A percentile compares a stretch with the other conserved stretches of the same genome.
Evolutionary conservation across 1,140 invertebrate species (phyloP).

Genomic region (Eufriesea mexicana): DNA sequence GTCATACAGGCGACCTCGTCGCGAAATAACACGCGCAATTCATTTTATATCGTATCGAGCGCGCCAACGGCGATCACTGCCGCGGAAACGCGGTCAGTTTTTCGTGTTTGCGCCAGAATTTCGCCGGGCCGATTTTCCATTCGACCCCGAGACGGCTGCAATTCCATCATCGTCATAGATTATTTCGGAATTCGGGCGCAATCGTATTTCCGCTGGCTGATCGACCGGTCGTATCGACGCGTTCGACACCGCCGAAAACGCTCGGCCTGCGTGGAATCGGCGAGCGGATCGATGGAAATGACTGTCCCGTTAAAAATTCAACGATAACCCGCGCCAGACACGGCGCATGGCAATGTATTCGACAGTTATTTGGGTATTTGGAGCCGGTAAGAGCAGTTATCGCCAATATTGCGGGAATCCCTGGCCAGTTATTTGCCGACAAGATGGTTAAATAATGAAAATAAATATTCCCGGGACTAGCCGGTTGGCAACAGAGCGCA

Average conservation of each 20-base stretch:
- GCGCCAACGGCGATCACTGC: not conserved
- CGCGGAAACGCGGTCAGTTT: constrained; percentile 24
- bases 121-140: not conserved
- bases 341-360: constrained; percentile 24
- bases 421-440: constrained; percentile 43
- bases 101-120: constrained; percentile 33
- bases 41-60: constrained; percentile 6
- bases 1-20: not conserved
- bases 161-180: constrained; percentile 44
- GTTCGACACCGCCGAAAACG: not conserved
- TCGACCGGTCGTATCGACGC: constrained; percentile 34
- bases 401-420: constrained; percentile 43
- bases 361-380: constrained; percentile 46
- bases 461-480: constrained; percentile 34
- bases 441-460: constrained; percentile 54
- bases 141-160: constrained; percentile 9
- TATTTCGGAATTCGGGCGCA: constrained; percentile 47
- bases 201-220: constrained; percentile 38
- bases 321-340: constrained; percentile 38
- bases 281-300: constrained; percentile 41
- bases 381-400: constrained; percentile 47
- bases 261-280: not conserved
- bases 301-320: constrained; percentile 54
- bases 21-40: constrained; percentile 17
- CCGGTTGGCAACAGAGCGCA: not conserved